Percentiles rank a stretch among this genome's conserved stretches.
Evolutionary conservation across 2,888 invertebrate species (phyloP).

Genomic region (Drosophila niveifrons): DNA sequence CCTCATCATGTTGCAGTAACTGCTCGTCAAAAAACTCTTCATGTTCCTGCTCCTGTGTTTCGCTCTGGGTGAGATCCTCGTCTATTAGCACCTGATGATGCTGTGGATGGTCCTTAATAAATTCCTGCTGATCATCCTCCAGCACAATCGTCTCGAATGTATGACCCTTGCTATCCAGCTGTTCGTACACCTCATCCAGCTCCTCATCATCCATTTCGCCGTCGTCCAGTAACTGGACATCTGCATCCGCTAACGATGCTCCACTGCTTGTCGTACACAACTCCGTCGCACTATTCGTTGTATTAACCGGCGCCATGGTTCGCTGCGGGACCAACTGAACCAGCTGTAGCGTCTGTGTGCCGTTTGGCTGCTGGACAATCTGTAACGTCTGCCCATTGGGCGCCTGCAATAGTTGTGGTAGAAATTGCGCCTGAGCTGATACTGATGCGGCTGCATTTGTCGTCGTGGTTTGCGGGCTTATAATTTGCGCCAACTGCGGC

Average conservation of each 20-base stretch:
- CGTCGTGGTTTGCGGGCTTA: slow-evolving; percentile 67
- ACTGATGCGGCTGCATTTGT: slow-evolving; percentile 42
- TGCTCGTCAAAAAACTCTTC: slow-evolving; percentile 69
- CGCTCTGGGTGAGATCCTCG: slow-evolving; percentile 78
- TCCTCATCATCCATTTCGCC: slow-evolving; percentile 77
- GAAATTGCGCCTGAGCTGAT: slow-evolving; percentile 71
- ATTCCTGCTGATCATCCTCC: slow-evolving; percentile 81
- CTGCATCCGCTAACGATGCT: slow-evolving; percentile 72
- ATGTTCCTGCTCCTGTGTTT: slow-evolving; percentile 72
- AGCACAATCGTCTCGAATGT: slow-evolving; percentile 82
- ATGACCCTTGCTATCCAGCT: slow-evolving; percentile 69
- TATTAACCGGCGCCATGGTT: slow-evolving; percentile 48
- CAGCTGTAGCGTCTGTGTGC: slow-evolving; percentile 82
- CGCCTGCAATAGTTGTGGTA: slow-evolving; percentile 82
- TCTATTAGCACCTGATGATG: slow-evolving; percentile 81
- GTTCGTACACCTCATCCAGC: slow-evolving; percentile 77
- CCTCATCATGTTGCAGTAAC: slow-evolving; percentile 65
- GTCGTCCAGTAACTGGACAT: slow-evolving; percentile 79
- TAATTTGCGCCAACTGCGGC: slow-evolving; percentile 84
- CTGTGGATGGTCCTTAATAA: slow-evolving; percentile 64
- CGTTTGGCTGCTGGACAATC: slow-evolving; percentile 85
- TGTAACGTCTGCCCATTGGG: slow-evolving; percentile 84
- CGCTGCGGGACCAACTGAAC: slow-evolving; percentile 81
- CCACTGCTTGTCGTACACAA: slow-evolving; percentile 68
- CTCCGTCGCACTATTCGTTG: slow-evolving; percentile 54